These are phyloP conservation scores for Epistrophe grossulariae DNA, from an alignment of 2,888 invertebrate genomes.

Conservation along the genomic window DNA sequence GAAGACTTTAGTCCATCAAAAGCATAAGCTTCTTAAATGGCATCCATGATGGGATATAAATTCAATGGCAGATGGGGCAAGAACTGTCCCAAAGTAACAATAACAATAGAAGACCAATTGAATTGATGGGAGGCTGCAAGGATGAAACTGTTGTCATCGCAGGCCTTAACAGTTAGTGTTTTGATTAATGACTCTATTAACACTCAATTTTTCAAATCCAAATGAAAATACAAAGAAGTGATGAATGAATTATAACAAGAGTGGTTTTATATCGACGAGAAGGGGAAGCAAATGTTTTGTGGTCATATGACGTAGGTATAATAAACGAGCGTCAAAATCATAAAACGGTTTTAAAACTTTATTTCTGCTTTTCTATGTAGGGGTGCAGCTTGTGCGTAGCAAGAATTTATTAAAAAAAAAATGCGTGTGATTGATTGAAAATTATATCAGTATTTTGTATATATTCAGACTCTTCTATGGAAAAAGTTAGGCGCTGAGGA, in stretches of 20 bases:
- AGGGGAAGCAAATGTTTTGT: background rate
- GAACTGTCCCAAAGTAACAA: background rate
- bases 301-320: too few species aligned
- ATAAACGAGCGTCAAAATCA: too few species aligned
- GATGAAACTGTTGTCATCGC: slow-evolving; percentile 26
- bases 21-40: slow-evolving; percentile 19
- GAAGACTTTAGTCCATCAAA: slow-evolving; percentile 24
- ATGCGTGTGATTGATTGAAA: too few species aligned
- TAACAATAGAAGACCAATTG: background rate
- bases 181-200: slow-evolving; percentile 29
- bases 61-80: background rate
- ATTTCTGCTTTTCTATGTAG: too few species aligned
- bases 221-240: background rate
- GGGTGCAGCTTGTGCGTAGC: too few species aligned
- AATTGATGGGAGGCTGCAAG: slow-evolving; percentile 5
- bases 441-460: too few species aligned
- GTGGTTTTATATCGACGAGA: background rate
- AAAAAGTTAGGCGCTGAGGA: too few species aligned
- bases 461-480: too few species aligned
- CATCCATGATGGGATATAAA: slow-evolving; percentile 9
- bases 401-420: too few species aligned
- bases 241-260: background rate
- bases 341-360: too few species aligned
- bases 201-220: slow-evolving; percentile 15
- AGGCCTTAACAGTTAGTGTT: slow-evolving; percentile 2